phyloP scores from a whole-genome alignment of 1,140 invertebrate species.

The Brachionus calyciflorus region DNA sequence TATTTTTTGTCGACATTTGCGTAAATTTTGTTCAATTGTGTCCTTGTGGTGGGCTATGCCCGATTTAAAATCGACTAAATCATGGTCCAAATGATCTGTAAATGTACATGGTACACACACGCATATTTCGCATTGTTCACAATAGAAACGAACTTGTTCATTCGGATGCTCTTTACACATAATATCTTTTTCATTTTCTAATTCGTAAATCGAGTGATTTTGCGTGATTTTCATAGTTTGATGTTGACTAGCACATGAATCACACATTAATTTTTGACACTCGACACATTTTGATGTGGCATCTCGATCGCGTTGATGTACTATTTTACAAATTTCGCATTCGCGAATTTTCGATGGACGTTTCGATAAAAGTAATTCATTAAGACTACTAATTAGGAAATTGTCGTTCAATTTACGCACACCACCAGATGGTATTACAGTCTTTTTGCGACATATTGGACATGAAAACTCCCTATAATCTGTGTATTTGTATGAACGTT shows the following conservation, averaged over 20 bases:
- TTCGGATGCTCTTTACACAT: constrained; percentile 61
- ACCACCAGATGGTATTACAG: constrained; percentile 60
- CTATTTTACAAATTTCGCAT: constrained; percentile 61
- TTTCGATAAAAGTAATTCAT: constrained; percentile 54
- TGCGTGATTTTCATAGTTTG: constrained; percentile 59
- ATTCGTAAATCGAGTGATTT: constrained; percentile 60
- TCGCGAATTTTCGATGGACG: constrained; percentile 50
- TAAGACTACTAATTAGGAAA: constrained; percentile 61
- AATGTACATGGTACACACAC: constrained; percentile 62
- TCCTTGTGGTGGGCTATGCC: constrained; percentile 60
- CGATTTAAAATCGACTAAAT: constrained; percentile 59
- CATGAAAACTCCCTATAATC: constrained; percentile 58
- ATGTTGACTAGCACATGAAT: constrained; percentile 58
- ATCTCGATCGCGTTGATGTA: constrained; percentile 57
- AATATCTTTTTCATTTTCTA: constrained; percentile 62
- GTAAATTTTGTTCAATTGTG: constrained; percentile 55
- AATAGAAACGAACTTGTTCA: constrained; percentile 61
- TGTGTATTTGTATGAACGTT: constrained; percentile 43
- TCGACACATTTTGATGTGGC: constrained; percentile 61
- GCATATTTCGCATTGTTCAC: constrained; percentile 60
- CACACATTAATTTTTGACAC: constrained; percentile 61
- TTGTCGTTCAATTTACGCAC: constrained; percentile 62
- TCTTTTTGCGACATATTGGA: constrained; percentile 61
- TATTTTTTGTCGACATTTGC: constrained; percentile 55
- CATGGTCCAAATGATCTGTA: constrained; percentile 61